Conservation (phyloP, 1,140 invertebrate species). For the Eupeodes corollae region DNA sequence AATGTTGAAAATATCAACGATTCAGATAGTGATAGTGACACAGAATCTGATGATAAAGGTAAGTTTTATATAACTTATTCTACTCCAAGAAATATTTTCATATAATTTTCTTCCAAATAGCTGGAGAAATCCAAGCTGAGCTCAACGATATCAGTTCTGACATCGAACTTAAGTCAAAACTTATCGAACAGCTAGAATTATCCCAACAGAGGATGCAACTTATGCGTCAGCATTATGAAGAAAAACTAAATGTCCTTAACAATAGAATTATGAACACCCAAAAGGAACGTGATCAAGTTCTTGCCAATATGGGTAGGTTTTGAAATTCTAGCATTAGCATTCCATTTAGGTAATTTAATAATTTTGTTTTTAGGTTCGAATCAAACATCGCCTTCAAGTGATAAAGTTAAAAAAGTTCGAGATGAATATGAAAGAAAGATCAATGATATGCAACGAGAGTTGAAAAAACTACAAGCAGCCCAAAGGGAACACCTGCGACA, state of each 20-base stretch:
- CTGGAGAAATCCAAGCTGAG: conserved; percentile 47
- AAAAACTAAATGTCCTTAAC: conserved; percentile 81
- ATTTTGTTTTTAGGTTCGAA: conserved; percentile 9
- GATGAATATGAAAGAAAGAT: conserved; percentile 87
- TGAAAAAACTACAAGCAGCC: conserved; percentile 75
- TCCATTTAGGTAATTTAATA: background rate
- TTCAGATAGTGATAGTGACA: conserved; percentile 46
- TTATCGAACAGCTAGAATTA: conserved; percentile 87
- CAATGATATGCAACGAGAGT: conserved; percentile 69
- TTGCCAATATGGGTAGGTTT: conserved; percentile 42
- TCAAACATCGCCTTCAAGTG: conserved; percentile 42
- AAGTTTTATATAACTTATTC: conserved; percentile 12
- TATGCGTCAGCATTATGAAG: conserved; percentile 86
- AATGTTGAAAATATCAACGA: conserved; percentile 48
- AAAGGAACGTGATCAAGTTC: conserved; percentile 83
- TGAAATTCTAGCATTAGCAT: background rate
- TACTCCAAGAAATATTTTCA: background rate
- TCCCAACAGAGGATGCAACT: conserved; percentile 72
- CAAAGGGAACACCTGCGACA: conserved; percentile 82
- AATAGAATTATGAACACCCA: conserved; percentile 80
- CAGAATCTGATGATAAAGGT: conserved; percentile 41
- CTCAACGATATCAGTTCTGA: conserved; percentile 76
- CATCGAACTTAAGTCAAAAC: conserved; percentile 81
- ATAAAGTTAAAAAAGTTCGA: conserved; percentile 75
- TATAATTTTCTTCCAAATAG: conserved; percentile 2